A percentile compares a stretch with the other conserved stretches of the same genome.
Conservation (phyloP, 2,888 invertebrate genomes). For the Stegana nigrithorax region DNA sequence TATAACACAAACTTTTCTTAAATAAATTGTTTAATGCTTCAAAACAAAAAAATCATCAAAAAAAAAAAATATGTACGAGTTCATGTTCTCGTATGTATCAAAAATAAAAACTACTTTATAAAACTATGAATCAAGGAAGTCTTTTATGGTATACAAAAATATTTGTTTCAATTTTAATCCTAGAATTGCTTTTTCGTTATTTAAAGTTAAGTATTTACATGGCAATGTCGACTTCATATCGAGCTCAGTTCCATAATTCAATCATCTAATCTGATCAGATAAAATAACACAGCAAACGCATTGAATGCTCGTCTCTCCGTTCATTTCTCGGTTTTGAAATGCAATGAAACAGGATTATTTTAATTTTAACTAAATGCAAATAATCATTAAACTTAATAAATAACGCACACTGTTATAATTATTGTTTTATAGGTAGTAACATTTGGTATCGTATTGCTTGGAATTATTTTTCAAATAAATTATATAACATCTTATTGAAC, state of each 20-base stretch:
- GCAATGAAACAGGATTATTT: neutral
- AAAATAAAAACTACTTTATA: too few relatives aligned
- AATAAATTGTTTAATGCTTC: neutral
- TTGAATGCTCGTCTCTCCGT: too few relatives aligned
- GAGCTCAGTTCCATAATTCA: neutral
- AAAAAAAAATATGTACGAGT: neutral
- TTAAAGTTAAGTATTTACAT: neutral
- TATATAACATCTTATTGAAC: neutral
- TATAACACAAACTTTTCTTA: neutral
- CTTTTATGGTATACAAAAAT: too few relatives aligned
- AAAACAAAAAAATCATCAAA: neutral
- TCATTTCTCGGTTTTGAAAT: too few relatives aligned
- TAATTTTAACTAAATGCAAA: neutral
- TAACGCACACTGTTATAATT: neutral
- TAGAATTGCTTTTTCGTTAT: neutral
- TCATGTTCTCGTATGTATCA: too few relatives aligned
- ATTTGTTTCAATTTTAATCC: neutral
- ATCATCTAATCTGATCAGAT: too few relatives aligned
- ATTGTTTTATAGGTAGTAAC: neutral
- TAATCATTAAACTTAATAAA: neutral
- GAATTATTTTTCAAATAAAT: neutral
- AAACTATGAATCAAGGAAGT: too few relatives aligned
- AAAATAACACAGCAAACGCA: neutral
- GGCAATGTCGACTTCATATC: neutral
- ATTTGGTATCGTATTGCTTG: conserved; percentile 15